A percentile compares a stretch with the other conserved stretches of the same genome.
Evolutionary conservation across 2,888 invertebrate species (phyloP).

Genomic region (Harpagoxenus sublaevis): DNA sequence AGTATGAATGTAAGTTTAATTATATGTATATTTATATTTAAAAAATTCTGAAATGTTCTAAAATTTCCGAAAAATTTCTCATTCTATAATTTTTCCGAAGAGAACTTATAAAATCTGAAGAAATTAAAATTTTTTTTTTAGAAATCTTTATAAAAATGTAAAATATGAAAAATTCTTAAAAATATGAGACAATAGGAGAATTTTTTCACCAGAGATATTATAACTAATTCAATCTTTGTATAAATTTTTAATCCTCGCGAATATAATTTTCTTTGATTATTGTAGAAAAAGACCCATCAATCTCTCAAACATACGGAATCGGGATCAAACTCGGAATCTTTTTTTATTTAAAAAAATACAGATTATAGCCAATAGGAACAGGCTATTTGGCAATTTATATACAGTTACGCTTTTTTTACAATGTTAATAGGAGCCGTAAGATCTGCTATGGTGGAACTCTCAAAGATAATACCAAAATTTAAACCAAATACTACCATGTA

Average conservation of each 20-base stretch:
- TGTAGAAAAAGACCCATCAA: not conserved
- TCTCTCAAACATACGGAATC: not conserved
- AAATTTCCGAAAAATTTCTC: too few species aligned
- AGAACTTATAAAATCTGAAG: not conserved
- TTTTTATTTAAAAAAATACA: too few species aligned
- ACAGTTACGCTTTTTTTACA: too few species aligned
- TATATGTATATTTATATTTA: not conserved
- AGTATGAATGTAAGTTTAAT: too few species aligned
- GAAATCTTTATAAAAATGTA: not conserved
- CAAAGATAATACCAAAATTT: too few species aligned
- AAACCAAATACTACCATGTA: too few species aligned
- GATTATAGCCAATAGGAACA: too few species aligned
- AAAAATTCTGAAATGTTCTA: not conserved
- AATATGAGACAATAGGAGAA: not conserved
- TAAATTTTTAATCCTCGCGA: not conserved
- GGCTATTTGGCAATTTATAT: too few species aligned
- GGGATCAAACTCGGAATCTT: not conserved
- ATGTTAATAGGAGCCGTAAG: too few species aligned
- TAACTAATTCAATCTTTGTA: not conserved
- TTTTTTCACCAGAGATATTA: not conserved
- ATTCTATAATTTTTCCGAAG: not conserved
- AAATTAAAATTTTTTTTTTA: not conserved
- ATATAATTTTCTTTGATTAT: not conserved
- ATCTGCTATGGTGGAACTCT: too few species aligned
- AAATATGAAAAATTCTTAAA: not conserved